Evolutionary conservation across 2,797 vertebrate genomes (phyloP), one percentile per base, ranked within the genome.

Genomic region (Delichon dasypus): DNA sequence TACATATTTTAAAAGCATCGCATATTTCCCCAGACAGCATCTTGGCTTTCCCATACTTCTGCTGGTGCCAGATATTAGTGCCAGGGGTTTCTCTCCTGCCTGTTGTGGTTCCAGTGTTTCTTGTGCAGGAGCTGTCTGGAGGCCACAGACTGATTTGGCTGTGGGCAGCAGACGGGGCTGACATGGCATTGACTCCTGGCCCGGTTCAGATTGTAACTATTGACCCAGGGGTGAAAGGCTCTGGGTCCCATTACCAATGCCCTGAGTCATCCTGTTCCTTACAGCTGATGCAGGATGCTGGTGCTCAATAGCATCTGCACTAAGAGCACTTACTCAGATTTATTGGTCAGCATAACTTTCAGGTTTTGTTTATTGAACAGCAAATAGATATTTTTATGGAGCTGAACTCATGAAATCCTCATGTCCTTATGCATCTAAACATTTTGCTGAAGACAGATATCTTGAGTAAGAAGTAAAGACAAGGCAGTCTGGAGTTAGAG

Each of bases 171-270:
- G 78, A 38, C 1, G 5, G 67, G 89, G 67, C 93, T 95, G 95
- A 38, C 70, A 50, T 11, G 70, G 75, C 89, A 44, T 21, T 96
- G 83, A 85, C 70, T 91, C 67, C 75, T 54, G 68, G 65, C 74
- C 92, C 94, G 89, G 54, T 87, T 87, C 40, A 57, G 36, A 93
- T 94, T 91, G 85, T 85, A 85, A 89, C 86, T 32, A 50, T 65
- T 96, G 85, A 94, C 90, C 91, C 36, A 7, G 55, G 89, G 93
- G 92, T 88, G 89, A 93, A 92, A 75, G 83, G 73, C 89, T 85
- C 90, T 51, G 54, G 77, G 81, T 95, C 79, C 88, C 81, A 77
- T 95, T 94, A 77, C 88, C 80, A 34, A 65, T 57, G 67, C 89
- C 77, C 93, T 61, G 89, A 88, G 82, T 89, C 77, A 75, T 27